Evolutionary conservation across 2,113 vertebrate species (phyloP).

Genomic region (Shinisaurus crocodilurus): DNA sequence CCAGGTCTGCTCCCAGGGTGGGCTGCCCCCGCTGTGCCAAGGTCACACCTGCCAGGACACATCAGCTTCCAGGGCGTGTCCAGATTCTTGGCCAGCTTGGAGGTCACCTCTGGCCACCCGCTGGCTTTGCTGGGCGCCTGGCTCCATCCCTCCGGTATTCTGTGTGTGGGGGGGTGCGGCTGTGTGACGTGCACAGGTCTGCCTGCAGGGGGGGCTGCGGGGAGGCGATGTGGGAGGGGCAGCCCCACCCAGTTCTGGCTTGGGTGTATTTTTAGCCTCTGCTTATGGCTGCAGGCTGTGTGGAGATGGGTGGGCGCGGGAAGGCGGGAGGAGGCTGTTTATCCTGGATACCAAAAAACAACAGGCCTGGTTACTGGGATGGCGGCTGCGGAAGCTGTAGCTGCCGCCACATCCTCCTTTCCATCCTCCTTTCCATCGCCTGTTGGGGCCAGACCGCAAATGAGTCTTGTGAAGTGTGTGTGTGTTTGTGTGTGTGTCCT

Average conservation of each 20-base stretch:
- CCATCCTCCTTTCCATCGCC: too few species aligned
- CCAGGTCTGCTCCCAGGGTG: neutral
- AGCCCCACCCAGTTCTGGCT: neutral
- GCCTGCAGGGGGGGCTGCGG: neutral
- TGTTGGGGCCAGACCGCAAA: too few species aligned
- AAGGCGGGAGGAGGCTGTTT: neutral
- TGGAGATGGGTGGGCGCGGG: neutral
- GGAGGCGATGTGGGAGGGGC: too few species aligned
- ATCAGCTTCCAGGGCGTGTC: neutral
- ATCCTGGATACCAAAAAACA: neutral
- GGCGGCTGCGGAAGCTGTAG: too few species aligned
- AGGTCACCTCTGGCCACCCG: neutral
- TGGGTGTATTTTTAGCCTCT: neutral
- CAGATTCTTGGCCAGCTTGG: neutral
- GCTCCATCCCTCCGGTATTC: too few species aligned
- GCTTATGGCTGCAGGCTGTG: too few species aligned
- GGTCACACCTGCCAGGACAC: slow-evolving; percentile 15
- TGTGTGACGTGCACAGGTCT: neutral
- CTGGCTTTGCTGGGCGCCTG: neutral
- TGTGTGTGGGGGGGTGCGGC: too few species aligned
- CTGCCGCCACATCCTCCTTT: neutral
- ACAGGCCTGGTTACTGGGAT: neutral
- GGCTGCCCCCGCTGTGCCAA: neutral
- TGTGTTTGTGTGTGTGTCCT: too few species aligned
- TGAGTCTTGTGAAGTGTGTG: too few species aligned